Conservation (phyloP, 2,113 vertebrate genomes). For the Cynopterus brachyotis region DNA sequence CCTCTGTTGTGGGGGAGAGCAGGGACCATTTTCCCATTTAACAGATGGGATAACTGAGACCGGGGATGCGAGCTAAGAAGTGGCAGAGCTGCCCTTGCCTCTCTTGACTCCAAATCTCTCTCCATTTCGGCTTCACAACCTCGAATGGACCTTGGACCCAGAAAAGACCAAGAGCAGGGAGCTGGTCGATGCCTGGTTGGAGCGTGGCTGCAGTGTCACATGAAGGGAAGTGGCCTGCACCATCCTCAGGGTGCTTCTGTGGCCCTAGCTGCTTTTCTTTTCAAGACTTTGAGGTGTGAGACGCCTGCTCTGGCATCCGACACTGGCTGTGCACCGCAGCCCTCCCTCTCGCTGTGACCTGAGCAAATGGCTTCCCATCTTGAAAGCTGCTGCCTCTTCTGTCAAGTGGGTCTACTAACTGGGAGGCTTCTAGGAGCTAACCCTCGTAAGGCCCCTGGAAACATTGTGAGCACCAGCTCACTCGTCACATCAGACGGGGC, state of each 20-base stretch:
- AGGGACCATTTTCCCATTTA: neutral
- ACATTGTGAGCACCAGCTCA: neutral
- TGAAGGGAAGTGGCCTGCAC: neutral
- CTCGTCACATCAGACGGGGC: neutral
- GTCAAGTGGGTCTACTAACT: neutral
- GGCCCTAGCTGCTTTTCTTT: neutral
- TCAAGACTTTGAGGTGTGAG: too few species aligned
- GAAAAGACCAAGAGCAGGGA: neutral
- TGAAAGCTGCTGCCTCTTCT: neutral
- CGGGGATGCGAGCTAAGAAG: neutral
- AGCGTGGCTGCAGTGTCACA: neutral
- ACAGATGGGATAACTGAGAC: neutral
- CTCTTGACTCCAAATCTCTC: neutral
- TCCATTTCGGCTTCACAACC: neutral
- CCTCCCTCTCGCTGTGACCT: accelerated
- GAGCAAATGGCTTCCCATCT: neutral
- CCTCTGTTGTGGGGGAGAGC: neutral
- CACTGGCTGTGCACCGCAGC: neutral
- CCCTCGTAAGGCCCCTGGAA: neutral
- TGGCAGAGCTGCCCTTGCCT: neutral
- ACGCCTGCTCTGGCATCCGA: neutral
- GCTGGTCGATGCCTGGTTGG: neutral
- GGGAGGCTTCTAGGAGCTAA: neutral
- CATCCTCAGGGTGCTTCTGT: neutral
- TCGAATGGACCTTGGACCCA: neutral